Evolutionary conservation across 2,113 vertebrate genomes (phyloP).

Genomic region (Pycnonotus jocosus): DNA sequence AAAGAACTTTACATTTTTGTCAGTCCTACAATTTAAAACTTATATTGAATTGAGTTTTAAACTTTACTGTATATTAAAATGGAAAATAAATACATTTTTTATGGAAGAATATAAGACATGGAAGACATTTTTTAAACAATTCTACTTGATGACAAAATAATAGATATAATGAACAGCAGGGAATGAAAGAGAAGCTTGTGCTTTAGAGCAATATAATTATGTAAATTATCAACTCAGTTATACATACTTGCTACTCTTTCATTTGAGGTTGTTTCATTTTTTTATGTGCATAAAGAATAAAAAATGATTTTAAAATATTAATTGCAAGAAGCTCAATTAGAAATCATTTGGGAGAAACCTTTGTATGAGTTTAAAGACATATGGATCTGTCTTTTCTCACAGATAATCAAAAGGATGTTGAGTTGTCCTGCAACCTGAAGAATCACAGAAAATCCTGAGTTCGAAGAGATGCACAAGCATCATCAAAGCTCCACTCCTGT

Average conservation of each 20-base stretch:
- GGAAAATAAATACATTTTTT: neutral
- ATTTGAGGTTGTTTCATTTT: neutral
- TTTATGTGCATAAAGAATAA: neutral
- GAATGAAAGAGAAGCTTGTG: neutral
- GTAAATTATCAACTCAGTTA: neutral
- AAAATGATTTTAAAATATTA: neutral
- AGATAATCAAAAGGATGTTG: neutral
- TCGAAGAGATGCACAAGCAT: neutral
- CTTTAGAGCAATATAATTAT: neutral
- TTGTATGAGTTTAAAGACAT: neutral
- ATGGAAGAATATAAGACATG: neutral
- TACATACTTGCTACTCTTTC: neutral
- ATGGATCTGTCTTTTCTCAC: neutral
- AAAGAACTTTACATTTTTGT: neutral
- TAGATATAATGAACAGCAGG: neutral
- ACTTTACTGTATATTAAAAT: neutral
- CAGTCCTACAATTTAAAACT: neutral
- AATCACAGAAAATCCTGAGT: neutral
- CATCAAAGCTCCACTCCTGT: no score
- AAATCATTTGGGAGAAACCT: neutral
- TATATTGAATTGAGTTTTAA: neutral
- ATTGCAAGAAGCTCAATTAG: neutral
- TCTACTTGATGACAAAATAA: conserved; percentile 1
- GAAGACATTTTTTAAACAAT: neutral
- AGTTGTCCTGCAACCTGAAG: neutral